phyloP scores from a whole-genome alignment of 2,797 vertebrate species.

The Poecilia gillii region DNA sequence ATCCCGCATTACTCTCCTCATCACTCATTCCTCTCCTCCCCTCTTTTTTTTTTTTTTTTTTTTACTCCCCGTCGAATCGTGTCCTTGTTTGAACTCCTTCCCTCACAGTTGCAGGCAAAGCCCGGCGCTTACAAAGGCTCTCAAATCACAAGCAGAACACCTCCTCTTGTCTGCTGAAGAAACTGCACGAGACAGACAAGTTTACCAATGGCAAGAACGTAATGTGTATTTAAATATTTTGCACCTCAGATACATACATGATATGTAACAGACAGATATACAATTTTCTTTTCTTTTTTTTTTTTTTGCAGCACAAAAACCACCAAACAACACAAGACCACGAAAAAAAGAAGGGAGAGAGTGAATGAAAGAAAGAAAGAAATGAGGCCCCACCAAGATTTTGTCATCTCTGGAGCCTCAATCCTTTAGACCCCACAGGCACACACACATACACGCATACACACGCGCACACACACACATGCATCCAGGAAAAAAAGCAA shows the following conservation, averaged over 20 bases:
- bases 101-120: slow-evolving; percentile 69
- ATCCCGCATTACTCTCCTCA: slow-evolving; percentile 51
- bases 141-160: slow-evolving; percentile 47
- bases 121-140: slow-evolving; percentile 59
- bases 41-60: slow-evolving; percentile 52
- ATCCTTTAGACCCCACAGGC: slow-evolving; percentile 74
- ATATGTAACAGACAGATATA: slow-evolving; percentile 91
- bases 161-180: slow-evolving; percentile 58
- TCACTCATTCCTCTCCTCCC: slow-evolving; percentile 66
- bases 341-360: slow-evolving; percentile 81
- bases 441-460: slow-evolving; percentile 41
- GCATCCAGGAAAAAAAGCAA: slow-evolving; percentile 13
- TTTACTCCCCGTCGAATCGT: slow-evolving; percentile 71
- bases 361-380: slow-evolving; percentile 78
- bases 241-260: slow-evolving; percentile 88
- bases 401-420: slow-evolving; percentile 75
- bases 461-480: slow-evolving; percentile 34
- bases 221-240: slow-evolving; percentile 92
- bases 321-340: slow-evolving; percentile 89
- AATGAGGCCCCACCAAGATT: slow-evolving; percentile 78
- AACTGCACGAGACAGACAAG: slow-evolving; percentile 67
- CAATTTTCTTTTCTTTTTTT: slow-evolving; percentile 50
- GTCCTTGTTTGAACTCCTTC: slow-evolving; percentile 77
- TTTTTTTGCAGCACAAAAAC: slow-evolving; percentile 83
- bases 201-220: slow-evolving; percentile 88